Conservation (phyloP, 2,888 invertebrate species). For the Ormyrus rosae region DNA sequence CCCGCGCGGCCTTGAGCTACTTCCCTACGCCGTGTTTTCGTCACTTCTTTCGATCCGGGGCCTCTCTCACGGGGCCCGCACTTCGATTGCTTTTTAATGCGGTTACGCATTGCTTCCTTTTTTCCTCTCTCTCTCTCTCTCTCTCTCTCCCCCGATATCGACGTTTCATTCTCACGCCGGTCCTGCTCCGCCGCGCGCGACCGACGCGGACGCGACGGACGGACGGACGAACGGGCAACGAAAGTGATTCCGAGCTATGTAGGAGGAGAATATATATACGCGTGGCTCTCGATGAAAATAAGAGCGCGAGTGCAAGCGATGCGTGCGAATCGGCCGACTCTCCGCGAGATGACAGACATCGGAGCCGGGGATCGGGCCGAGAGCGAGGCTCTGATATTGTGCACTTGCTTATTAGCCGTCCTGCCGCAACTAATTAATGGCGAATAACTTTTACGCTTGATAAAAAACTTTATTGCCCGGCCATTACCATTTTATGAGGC, state of each 20-base stretch:
- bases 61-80: no score
- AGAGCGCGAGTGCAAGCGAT: neutral
- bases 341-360: neutral
- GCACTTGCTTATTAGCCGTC: neutral
- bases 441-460: no score
- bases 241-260: conserved; percentile 31
- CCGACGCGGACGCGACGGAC: neutral
- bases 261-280: neutral
- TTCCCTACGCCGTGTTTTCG: conserved; percentile 2
- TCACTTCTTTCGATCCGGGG: neutral
- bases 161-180: neutral
- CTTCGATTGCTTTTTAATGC: no score
- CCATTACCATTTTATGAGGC: no score
- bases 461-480: no score
- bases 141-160: neutral
- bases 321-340: neutral
- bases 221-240: neutral
- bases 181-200: conserved; percentile 14
- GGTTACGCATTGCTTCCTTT: no score
- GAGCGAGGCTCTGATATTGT: neutral
- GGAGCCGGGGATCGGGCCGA: neutral
- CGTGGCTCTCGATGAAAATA: conserved; percentile 8
- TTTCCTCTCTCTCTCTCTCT: neutral
- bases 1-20: conserved; percentile 13
- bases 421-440: neutral